Base-by-base conservation (phyloP, 92 coral and sea anemone genomes). In the Actinernus sp. region DNA sequence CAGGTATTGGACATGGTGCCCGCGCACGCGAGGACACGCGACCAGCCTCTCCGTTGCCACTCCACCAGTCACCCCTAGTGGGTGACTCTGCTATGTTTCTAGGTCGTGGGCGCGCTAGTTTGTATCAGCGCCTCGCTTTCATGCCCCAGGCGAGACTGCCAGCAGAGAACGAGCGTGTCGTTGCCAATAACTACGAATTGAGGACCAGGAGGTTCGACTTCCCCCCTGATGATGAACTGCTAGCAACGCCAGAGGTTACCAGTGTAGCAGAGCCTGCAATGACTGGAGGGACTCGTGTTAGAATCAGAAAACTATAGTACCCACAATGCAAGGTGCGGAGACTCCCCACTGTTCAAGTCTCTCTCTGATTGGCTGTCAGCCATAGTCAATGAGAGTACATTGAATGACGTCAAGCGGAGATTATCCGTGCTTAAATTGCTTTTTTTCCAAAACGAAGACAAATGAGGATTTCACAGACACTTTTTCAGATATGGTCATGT, bases 21-120 rank as follows among this genome's bases (percentile, higher is more conserved):
- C 63, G 20, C 34, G 43, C 43, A 9, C 63, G 17, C 9, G 22
- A 26, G 4, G 63, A 3, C 23, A 26, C 13, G 39, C 63, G 40
- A 18, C n/a, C n/a, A n/a, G 10, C 65, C 14, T 7, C 32, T 1
- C 30, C 31, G 36, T 29, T 7, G 18, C 61, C 53, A 18, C 40
- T 27, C 7, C 33, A 32, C 25, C 78, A 44, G 34, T 46, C 58
- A 24, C 50, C 67, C 9, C 26, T 30, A 13, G 34, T 33, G 9
- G 48, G 76, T 28, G 78, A 75, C 43, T 45, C 83, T 29, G 71
- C 79, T 13, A 84, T 58, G 1, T 27, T 68, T 21, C 70, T 67
- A 21, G 98, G 98, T 49, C 98, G 94, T 44, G 98, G 98, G 25
- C 98, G 98, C 9, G 98, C 90, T n/a, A 61, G 53, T 32, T 63